These are phyloP conservation scores for Orestias chungarensis DNA, from an alignment of 2,797 vertebrate genomes.

Conservation along the genomic window DNA sequence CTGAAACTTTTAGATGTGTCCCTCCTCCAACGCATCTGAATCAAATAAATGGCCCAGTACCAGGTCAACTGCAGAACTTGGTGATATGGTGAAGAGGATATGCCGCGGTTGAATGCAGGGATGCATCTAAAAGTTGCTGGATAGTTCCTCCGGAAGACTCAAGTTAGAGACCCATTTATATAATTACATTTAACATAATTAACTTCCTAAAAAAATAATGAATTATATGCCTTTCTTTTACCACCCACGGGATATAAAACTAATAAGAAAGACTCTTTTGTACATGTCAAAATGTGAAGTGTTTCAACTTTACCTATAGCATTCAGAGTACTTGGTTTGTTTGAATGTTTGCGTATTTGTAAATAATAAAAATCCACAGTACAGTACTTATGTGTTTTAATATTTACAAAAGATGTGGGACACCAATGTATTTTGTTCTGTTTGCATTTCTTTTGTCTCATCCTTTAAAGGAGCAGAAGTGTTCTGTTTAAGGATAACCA, in stretches of 20 bases:
- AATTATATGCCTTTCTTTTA: neutral
- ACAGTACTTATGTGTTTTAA: too few relatives aligned
- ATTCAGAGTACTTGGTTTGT: neutral
- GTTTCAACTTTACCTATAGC: neutral
- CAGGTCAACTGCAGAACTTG: neutral
- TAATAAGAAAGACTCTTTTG: too few relatives aligned
- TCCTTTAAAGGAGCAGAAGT: too few relatives aligned
- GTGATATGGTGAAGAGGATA: neutral
- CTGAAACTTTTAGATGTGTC: neutral
- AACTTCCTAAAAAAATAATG: neutral
- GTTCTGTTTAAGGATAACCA: too few relatives aligned
- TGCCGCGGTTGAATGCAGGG: neutral
- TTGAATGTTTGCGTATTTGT: too few relatives aligned
- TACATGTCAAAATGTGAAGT: neutral
- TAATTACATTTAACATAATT: neutral
- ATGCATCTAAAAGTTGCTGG: neutral
- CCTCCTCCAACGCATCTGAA: neutral
- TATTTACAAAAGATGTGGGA: neutral
- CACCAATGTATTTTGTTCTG: neutral
- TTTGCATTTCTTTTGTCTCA: neutral
- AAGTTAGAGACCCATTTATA: neutral
- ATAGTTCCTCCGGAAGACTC: neutral
- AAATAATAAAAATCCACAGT: too few relatives aligned
- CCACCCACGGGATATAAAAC: too few relatives aligned
- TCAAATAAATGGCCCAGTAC: neutral